Evolutionary conservation across 2,113 vertebrate genomes (phyloP).

Genomic region (Parus major): DNA sequence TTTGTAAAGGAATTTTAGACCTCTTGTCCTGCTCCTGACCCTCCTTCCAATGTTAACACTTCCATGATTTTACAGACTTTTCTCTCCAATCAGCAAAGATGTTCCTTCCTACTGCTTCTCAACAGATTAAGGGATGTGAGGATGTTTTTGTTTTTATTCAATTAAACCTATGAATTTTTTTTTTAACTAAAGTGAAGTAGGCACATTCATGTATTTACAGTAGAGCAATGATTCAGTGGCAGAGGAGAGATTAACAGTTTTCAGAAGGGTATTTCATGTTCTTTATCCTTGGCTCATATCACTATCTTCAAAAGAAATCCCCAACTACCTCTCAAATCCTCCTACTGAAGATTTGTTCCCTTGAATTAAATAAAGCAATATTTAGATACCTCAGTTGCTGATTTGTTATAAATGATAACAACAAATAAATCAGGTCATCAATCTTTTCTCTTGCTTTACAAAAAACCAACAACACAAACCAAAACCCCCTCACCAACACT

Average conservation of each 20-base stretch:
- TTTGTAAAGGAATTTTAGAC: slow-evolving; percentile 3
- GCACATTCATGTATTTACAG: not conserved
- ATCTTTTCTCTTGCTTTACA: not conserved
- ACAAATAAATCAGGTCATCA: not conserved
- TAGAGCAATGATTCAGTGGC: not conserved
- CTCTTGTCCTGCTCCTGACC: not conserved
- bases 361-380: not conserved
- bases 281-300: not conserved
- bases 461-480: not conserved
- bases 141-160: not conserved
- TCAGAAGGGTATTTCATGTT: not conserved
- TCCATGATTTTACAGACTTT: not conserved
- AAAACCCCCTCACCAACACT: accelerated
- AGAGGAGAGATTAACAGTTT: not conserved
- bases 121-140: not conserved
- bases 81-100: not conserved
- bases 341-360: not conserved
- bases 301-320: not conserved
- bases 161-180: not conserved
- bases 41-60: not conserved
- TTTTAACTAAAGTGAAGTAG: not conserved
- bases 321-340: not conserved
- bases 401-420: not conserved
- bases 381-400: not conserved
- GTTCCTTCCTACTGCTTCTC: not conserved